Conservation (phyloP, 2,113 vertebrate species). For the Plecotus auritus region DNA sequence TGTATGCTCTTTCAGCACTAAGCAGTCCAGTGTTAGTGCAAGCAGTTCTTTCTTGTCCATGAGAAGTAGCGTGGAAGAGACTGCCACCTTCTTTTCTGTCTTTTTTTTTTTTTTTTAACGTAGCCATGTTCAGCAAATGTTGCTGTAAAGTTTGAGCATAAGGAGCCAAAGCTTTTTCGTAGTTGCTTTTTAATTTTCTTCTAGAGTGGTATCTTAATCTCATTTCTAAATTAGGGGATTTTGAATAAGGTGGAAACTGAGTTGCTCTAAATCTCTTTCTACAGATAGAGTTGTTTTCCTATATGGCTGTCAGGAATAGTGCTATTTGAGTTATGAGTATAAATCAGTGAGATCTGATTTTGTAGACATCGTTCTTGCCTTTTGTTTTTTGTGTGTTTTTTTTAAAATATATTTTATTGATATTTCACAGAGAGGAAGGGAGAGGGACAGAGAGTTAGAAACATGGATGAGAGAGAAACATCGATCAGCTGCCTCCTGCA, state of each 20-base stretch:
- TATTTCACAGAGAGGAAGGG: no score
- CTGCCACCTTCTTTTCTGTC: not conserved
- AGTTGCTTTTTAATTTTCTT: not conserved
- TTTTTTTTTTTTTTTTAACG: not conserved
- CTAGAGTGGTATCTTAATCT: not conserved
- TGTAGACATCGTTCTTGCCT: not conserved
- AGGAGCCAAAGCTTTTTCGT: not conserved
- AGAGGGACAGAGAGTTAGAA: no score
- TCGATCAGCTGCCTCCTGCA: no score
- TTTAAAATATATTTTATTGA: no score
- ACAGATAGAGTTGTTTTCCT: not conserved
- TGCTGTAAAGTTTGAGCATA: conserved; percentile 7
- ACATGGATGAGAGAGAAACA: no score
- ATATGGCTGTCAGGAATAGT: conserved; percentile 7
- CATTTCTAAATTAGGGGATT: conserved; percentile 41
- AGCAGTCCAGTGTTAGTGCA: not conserved
- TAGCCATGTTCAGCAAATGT: not conserved
- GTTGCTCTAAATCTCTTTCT: not conserved
- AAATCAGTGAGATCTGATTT: not conserved
- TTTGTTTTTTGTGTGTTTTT: no score
- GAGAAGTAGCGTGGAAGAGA: not conserved
- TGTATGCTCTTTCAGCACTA: not conserved
- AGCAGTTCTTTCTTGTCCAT: conserved; percentile 19
- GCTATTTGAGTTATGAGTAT: conserved; percentile 5
- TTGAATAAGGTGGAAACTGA: conserved; percentile 18